Base-by-base conservation (phyloP, 2,113 vertebrate genomes). In the Semnornis frantzii region DNA sequence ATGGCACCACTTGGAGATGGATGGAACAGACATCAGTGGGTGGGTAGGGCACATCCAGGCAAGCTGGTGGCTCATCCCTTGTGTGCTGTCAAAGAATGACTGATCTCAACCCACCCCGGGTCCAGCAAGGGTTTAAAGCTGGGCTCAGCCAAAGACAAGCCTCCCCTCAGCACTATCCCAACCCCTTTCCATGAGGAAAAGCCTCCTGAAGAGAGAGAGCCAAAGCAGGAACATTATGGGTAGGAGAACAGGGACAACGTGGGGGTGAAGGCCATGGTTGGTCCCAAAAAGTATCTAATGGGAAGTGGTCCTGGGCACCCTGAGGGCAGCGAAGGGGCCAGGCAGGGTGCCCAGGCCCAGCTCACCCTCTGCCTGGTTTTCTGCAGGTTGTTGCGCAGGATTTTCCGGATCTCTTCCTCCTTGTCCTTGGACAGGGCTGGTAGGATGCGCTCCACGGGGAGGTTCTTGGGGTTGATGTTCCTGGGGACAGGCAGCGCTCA, bases 381-480 rank as follows among this genome's bases (percentile, higher is more conserved):
- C 97, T 99, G 99, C 54, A 99, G 98, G 97, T 99, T 99, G 46
- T 91, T 98, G 71, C 99, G 98, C 30, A 99, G 98, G 93, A 99
- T 99, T 65, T 99, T 99, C 50, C 99, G 97, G 95, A 99, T 99
- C 98, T 99, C 99, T 89, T 99, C 99, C 97, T 99, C 99, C 82
- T 99, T 98, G 85, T 98, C 98, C 96, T 98, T 99, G 37, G 98
- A 98, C 74, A 99, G 96, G 62, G 98, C 98, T 0, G 99, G 98
- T 76, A 99, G 95, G 60, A 97, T 97, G 8, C 98, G 97, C 13
- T 99, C 98, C 3, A 83, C n/a, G 1, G 95, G 96, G 89, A 98
- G 97, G 76, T 89, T 66, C 91, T 99, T 99, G 66, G 99, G 99
- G 46, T 98, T 97, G 93, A 99, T 99, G 97, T 99, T 99, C 97